Percentiles rank a stretch among this genome's conserved stretches.
phyloP scores from a whole-genome alignment of 2,797 vertebrate species.

The Spheniscus humboldti region DNA sequence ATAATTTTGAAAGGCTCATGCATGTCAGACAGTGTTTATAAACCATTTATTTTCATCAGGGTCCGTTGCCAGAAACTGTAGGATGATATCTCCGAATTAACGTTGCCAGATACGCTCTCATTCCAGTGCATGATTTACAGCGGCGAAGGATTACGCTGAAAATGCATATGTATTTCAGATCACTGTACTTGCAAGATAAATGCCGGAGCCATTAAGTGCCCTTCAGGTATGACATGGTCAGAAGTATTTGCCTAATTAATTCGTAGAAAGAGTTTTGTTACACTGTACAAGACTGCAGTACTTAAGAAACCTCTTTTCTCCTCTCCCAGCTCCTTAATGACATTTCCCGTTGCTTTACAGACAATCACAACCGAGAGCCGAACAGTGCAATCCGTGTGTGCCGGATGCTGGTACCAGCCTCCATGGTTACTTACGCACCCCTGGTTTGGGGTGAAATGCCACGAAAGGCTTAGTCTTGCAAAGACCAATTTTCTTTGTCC shows the following conservation, averaged over 20 bases:
- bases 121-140: constrained; percentile 46
- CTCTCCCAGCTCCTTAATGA: neutral
- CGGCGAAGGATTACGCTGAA: neutral
- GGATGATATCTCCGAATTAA: constrained; percentile 37
- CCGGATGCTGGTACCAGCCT: neutral
- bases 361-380: constrained; percentile 11
- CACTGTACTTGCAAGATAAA: neutral
- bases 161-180: constrained; percentile 2
- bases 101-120: constrained; percentile 45
- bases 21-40: constrained; percentile 27
- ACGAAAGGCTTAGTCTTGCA: constrained; percentile 36
- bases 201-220: constrained; percentile 63
- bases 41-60: constrained; percentile 23
- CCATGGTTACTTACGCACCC: neutral
- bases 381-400: neutral
- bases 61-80: constrained; percentile 30
- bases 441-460: neutral
- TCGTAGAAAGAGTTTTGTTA: constrained; percentile 9
- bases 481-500: neutral
- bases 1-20: constrained; percentile 44
- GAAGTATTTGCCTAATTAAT: constrained; percentile 54
- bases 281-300: neutral
- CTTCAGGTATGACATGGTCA: constrained; percentile 58
- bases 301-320: constrained; percentile 19
- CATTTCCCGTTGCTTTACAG: neutral